Conservation (phyloP, 2,113 vertebrate species). For the Dromiciops gliroides region DNA sequence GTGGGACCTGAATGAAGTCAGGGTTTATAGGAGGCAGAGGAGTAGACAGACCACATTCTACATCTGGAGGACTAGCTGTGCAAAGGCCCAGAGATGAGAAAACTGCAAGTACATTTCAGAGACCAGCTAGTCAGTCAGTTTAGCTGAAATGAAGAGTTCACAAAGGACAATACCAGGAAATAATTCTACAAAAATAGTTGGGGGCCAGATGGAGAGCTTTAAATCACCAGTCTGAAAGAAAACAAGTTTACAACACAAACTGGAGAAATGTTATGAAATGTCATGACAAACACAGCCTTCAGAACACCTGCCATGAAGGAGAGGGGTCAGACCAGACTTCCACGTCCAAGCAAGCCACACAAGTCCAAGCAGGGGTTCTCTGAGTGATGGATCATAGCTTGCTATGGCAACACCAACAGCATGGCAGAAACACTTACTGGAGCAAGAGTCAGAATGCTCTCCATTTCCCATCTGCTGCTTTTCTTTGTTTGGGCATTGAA, state of each 20-base stretch:
- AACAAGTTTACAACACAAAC: neutral
- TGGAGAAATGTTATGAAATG: conserved; percentile 6
- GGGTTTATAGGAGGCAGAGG: neutral
- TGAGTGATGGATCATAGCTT: neutral
- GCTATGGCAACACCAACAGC: neutral
- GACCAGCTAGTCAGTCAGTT: neutral
- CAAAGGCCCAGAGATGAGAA: neutral
- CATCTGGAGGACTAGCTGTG: neutral
- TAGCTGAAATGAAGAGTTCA: neutral
- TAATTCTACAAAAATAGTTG: neutral
- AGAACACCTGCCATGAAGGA: neutral
- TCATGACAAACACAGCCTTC: neutral
- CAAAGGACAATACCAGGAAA: neutral
- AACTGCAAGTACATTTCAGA: neutral
- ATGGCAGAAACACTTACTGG: neutral
- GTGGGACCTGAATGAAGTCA: neutral
- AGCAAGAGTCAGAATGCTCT: neutral
- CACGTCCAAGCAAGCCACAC: neutral
- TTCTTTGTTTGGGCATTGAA: conserved; percentile 18
- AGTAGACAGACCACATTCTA: neutral
- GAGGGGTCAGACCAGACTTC: neutral
- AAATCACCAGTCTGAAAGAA: neutral
- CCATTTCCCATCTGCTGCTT: neutral
- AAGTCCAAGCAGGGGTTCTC: neutral
- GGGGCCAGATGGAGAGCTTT: neutral